These are phyloP conservation scores for Poecilia gillii DNA, from an alignment of 2,797 vertebrate genomes.

Conservation along the genomic window DNA sequence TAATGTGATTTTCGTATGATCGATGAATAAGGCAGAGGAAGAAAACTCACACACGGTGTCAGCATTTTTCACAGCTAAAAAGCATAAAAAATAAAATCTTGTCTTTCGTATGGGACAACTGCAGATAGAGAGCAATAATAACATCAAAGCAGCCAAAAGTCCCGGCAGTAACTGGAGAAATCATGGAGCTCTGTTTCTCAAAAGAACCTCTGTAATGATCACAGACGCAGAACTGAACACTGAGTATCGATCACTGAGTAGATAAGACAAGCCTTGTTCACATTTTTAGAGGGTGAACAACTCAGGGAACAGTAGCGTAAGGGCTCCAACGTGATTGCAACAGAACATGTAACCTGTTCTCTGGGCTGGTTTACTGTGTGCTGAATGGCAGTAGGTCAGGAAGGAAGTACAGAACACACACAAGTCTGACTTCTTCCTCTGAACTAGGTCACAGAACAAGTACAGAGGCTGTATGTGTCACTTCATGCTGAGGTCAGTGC, in stretches of 20 bases:
- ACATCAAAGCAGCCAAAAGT: neutral
- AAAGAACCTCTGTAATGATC: neutral
- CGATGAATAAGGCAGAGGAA: neutral
- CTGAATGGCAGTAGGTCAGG: slow-evolving; percentile 2
- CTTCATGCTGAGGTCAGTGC: slow-evolving; percentile 39
- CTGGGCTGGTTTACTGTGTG: neutral
- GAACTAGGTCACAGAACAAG: slow-evolving; percentile 51
- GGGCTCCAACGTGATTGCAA: slow-evolving; percentile 5
- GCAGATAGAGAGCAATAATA: neutral
- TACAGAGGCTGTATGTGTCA: slow-evolving; percentile 15
- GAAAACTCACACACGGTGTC: neutral
- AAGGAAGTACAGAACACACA: slow-evolving; percentile 13
- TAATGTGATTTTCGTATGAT: neutral
- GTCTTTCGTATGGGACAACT: neutral
- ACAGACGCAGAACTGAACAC: neutral
- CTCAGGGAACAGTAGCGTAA: neutral
- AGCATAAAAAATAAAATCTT: neutral
- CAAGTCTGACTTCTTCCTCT: slow-evolving; percentile 24
- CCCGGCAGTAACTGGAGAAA: neutral
- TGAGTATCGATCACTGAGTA: neutral
- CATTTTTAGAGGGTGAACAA: neutral
- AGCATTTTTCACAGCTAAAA: neutral
- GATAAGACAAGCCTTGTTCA: neutral
- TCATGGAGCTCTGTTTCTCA: neutral
- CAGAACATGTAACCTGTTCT: neutral